These are phyloP conservation scores for Nilaparvata lugens DNA, from an alignment of 1,140 invertebrate genomes.

Conservation along the genomic window DNA sequence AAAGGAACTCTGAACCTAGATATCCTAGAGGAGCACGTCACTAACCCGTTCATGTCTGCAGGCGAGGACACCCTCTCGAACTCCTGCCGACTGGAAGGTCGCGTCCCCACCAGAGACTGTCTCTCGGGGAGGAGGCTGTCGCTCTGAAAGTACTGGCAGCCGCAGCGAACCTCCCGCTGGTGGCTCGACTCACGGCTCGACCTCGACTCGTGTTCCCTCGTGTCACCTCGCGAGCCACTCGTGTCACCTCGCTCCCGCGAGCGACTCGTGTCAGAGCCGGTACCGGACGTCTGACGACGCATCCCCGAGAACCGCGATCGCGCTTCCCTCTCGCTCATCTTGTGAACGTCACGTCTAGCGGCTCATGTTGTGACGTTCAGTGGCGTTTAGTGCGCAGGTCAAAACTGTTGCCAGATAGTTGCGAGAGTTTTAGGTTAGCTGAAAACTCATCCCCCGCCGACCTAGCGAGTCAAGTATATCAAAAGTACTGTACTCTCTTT, in stretches of 20 bases:
- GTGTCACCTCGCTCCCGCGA: not conserved
- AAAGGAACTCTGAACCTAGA: too few relatives aligned
- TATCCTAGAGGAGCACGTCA: too few relatives aligned
- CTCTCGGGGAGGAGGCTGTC: constrained; percentile 65
- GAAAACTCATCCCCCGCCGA: too few relatives aligned
- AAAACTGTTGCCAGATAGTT: constrained; percentile 10
- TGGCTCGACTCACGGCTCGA: constrained; percentile 22
- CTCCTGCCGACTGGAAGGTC: constrained; percentile 14
- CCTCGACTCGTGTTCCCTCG: constrained; percentile 2
- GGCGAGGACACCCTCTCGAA: too few relatives aligned
- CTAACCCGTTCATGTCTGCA: too few relatives aligned
- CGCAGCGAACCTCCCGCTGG: constrained; percentile 63
- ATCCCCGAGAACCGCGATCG: not conserved
- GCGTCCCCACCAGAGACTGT: constrained; percentile 48
- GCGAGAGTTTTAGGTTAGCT: constrained; percentile 25
- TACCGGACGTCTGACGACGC: constrained; percentile 42
- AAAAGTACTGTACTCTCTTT: too few relatives aligned
- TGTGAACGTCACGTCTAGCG: too few relatives aligned
- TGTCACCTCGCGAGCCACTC: not conserved
- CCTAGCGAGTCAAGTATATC: too few relatives aligned
- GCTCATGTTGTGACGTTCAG: too few relatives aligned
- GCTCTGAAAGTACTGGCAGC: constrained; percentile 71
- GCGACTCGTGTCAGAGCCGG: constrained; percentile 44
- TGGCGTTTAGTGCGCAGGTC: not conserved
- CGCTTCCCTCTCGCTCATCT: not conserved